Evolutionary conservation across 64 coral and sea anemone genomes (phyloP).

Genomic region (Montipora foliosa): DNA sequence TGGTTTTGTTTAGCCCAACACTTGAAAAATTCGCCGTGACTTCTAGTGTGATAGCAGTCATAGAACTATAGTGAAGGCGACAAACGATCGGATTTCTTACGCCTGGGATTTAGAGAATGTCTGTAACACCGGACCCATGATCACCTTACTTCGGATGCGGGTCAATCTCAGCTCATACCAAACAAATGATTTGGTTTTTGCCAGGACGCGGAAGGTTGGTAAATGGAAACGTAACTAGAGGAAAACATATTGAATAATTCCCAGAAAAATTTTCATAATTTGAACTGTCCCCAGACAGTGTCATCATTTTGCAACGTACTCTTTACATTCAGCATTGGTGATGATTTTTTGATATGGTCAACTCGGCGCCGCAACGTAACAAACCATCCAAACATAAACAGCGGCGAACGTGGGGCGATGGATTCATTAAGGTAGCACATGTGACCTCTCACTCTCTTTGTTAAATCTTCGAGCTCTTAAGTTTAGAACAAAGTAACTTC

Average conservation of each 20-base stretch:
- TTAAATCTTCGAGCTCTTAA: not conserved
- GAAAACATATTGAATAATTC: too few species aligned
- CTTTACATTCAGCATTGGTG: not conserved
- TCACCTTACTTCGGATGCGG: not conserved
- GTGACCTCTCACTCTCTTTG: not conserved
- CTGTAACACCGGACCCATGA: not conserved
- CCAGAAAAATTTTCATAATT: conserved; percentile 51
- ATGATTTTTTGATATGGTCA: conserved; percentile 21
- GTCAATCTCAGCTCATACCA: not conserved
- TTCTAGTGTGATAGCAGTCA: not conserved
- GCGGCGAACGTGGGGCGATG: not conserved
- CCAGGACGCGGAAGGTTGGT: not conserved
- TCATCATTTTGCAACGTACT: not conserved
- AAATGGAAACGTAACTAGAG: not conserved
- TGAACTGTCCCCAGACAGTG: not conserved
- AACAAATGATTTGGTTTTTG: not conserved
- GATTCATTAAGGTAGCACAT: not conserved
- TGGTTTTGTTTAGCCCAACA: conserved; percentile 29
- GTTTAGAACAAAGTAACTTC: not conserved
- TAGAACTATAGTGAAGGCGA: not conserved
- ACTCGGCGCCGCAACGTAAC: not conserved
- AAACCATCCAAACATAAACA: not conserved
- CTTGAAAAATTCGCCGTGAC: conserved; percentile 55
- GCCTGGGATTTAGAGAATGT: not conserved
- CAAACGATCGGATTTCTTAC: conserved; percentile 18